These are phyloP conservation scores for Dryoscopus gambensis DNA, from an alignment of 2,113 vertebrate species.

Conservation along the genomic window DNA sequence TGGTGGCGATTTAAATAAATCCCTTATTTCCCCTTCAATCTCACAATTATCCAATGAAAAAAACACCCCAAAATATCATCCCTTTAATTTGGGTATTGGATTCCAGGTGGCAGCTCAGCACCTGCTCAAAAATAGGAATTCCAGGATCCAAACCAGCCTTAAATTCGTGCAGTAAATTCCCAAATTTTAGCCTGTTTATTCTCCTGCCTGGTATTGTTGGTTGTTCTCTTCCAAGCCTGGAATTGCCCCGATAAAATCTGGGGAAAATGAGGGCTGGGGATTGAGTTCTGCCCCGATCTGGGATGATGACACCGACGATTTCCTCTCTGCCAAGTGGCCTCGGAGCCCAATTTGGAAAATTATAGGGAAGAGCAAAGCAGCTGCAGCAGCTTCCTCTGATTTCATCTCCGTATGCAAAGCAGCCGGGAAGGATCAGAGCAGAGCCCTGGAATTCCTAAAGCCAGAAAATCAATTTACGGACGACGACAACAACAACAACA, in stretches of 20 bases:
- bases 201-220: rapidly evolving
- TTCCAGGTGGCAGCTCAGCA: background rate
- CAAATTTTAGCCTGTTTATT: background rate
- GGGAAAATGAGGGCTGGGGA: background rate
- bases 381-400: slow-evolving; percentile 17
- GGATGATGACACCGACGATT: background rate
- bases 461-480: background rate
- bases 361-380: slow-evolving; percentile 17
- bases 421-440: background rate
- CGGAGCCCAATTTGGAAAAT: slow-evolving; percentile 29
- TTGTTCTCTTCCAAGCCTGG: background rate
- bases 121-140: background rate
- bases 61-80: background rate
- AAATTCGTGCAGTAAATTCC: rapidly evolving
- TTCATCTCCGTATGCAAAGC: slow-evolving; percentile 20
- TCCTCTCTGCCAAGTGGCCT: background rate
- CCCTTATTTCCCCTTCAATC: background rate
- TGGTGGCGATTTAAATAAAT: background rate
- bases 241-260: background rate
- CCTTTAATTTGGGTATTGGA: background rate
- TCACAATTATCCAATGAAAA: background rate
- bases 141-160: background rate
- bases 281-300: background rate
- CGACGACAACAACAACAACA: background rate
- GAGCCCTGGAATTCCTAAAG: background rate